Base-by-base conservation (phyloP, 2,888 invertebrate genomes). In the Ophion ellenae region DNA sequence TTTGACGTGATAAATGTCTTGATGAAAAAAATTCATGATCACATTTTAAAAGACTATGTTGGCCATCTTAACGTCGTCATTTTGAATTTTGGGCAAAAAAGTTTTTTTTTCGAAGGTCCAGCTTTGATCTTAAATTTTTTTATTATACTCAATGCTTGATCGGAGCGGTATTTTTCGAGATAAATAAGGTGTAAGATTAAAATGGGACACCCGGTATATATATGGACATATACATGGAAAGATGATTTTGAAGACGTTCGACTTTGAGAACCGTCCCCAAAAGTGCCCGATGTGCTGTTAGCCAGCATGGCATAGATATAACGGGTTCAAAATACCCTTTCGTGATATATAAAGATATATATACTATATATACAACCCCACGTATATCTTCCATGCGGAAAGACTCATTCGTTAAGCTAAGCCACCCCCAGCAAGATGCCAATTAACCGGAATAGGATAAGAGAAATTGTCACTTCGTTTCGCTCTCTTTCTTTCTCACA, bases 381-480 rank as follows among this genome's bases (percentile, higher is more conserved):
- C 17, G 32, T 53, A 80, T 81, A 81, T 74, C 74, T 74, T 81
- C 40, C 57, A 61, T 66, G 53, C 57, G 74, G 74, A 66, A 77
- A 69, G 59, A 61, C 80, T 59, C 64, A 24, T 73, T 76, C 80
- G 73, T 73, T 45, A 67, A 74, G 80, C 76, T 85, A 86, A 84
- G 81, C 85, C 79, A 74, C 61, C 67, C 70, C 61, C 73, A 82
- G 77, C 74, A 76, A 76, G 80, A 85, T 73, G 82, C 86, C 87
- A 88, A 88, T 88, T 88, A 88, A 85, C 79, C 71, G 79, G 77
- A 87, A 86, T 86, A 81, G 82, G 86, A 87, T 87, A 79, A 83
- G 77, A 86, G 83, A 74, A 59, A 75, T 64, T 73, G 73, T 74
- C 36, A 11, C 57, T 66, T 36, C 53, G 67, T 79, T 32, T 10